A percentile compares a stretch with the other conserved stretches of the same genome.
phyloP scores from a whole-genome alignment of 2,113 vertebrate species.

The Macrotus californicus region DNA sequence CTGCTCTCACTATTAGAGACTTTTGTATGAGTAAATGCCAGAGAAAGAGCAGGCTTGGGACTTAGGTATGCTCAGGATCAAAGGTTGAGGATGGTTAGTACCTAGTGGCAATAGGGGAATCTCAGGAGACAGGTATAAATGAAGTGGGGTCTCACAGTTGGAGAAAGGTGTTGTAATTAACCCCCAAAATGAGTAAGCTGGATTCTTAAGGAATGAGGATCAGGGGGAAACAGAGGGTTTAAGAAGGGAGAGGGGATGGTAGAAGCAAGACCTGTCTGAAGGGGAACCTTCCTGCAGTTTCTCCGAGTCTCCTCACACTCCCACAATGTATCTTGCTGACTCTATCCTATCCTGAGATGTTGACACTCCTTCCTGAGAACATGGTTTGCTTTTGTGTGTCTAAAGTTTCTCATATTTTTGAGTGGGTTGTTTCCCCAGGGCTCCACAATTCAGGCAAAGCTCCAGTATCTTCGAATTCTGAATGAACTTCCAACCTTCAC shows the following conservation, averaged over 20 bases:
- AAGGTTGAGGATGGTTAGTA: not conserved
- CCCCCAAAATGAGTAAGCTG: not conserved
- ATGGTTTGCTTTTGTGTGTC: constrained; percentile 12
- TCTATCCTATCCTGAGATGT: not conserved
- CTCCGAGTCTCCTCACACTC: not conserved
- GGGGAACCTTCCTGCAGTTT: not conserved
- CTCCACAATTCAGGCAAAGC: constrained; percentile 94
- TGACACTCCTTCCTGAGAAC: not conserved
- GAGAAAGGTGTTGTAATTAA: not conserved
- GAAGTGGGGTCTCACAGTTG: not conserved
- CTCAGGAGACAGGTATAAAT: not conserved
- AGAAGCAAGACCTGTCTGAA: not conserved
- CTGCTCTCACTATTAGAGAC: not conserved
- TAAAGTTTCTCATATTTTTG: not conserved
- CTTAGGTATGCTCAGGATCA: not conserved
- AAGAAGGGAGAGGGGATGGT: not conserved
- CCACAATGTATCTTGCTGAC: not conserved
- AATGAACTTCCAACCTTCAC: constrained; percentile 98
- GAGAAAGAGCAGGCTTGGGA: not conserved
- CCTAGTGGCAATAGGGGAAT: not conserved
- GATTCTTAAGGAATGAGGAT: not conserved
- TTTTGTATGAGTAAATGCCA: not conserved
- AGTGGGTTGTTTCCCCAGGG: constrained; percentile 83
- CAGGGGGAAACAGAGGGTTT: not conserved
- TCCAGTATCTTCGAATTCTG: constrained; percentile 96